Evolutionary conservation across 2,113 vertebrate genomes (phyloP), one percentile per base, ranked within the genome.

Genomic region (Chionomys nivalis): DNA sequence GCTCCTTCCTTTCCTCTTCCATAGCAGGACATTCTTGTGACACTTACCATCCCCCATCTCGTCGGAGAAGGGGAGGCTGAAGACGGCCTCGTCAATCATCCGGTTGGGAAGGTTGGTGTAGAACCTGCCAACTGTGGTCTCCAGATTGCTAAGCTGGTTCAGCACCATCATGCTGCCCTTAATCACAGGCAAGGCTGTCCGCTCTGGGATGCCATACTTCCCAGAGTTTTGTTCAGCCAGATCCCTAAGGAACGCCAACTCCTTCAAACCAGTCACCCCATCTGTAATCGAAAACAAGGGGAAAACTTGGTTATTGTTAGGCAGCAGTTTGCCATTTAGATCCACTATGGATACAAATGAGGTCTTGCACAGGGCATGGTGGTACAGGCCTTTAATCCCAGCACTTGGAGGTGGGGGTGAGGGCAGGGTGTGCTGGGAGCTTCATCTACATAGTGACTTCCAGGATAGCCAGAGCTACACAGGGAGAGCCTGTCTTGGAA

Each of bases 101-200:
- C 99, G 98, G 97, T 99, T 99, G 97, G 99, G 99, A 76, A 99
- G 99, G 98, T 99, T 99, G 5, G 99, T 99, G 93, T 99, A 99
- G 98, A 99, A 99, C 44, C 99, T 99, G 10, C 99, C 99, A 26
- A 99, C 99, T 0, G 99, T 99, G 3, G 99, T 99, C 98, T 99
- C 99, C 98, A 99, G 98, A 98, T 99, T 99, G 94, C 99, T 99
- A 70, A 99, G 99, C 98, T 99, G 99, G 98, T 99, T 99, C 1
- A 99, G 98, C 1, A 99, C 99, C 99, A 99, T 99, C 99, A 99
- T 99, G 98, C 99, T 99, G 24, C 99, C 99, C 98, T 99, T 99
- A 91, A 99, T 98, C 61, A 99, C 99, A 0, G 99, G 99, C 7
- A 99, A 98, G 42, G 96, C 95, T 0, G 97, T 97, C n/a, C 99